Evolutionary conservation across 2,113 vertebrate species (phyloP), one percentile per base, ranked within the genome.

Genomic region (Austrofundulus limnaeus): DNA sequence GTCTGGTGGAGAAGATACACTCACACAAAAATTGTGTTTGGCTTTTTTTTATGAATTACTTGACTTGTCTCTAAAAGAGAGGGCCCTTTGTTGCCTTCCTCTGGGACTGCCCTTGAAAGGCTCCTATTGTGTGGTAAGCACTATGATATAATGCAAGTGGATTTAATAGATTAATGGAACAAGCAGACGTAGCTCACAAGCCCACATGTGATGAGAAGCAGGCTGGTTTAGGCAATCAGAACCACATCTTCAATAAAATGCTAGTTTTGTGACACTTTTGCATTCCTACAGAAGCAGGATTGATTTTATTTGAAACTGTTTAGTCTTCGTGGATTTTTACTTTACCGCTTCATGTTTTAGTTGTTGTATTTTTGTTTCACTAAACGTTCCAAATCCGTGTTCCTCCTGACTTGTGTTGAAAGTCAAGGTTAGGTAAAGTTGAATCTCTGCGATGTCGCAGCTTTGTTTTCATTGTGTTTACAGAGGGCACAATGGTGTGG

Each of bases 151-250:
- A 92, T 90, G 84, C 75, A 45, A 84, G 81, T 79, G 63, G 71
- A 75, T 89, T 88, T 91, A 88, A 88, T 88, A 89, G 77, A 89
- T 90, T 88, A 90, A 91, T 90, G 87, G 87, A 86, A 86, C 74
- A 70, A 72, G 66, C 79, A 86, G 85, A 84, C 81, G 57, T 72
- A 70, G 60, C 80, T 84, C 74, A 80, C 71, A 70, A 64, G 73
- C 65, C 66, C 61, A 77, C 57, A 14, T 82, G 66, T 72, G 81
- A 78, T 65, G 81, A 81, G 80, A 78, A 64, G 66, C 51, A 72
- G 74, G 17, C 55, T 70, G 55, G 60, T 75, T 76, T 55, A 62
- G 56, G 72, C 61, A 62, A 77, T 85, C 72, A 63, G 17, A 66
- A 60, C 54, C 65, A 68, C 70, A 64, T 81, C 74, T 85, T 72